Conservation (phyloP, 2,888 invertebrate genomes). For the Hirtodrosophila trivittata region DNA sequence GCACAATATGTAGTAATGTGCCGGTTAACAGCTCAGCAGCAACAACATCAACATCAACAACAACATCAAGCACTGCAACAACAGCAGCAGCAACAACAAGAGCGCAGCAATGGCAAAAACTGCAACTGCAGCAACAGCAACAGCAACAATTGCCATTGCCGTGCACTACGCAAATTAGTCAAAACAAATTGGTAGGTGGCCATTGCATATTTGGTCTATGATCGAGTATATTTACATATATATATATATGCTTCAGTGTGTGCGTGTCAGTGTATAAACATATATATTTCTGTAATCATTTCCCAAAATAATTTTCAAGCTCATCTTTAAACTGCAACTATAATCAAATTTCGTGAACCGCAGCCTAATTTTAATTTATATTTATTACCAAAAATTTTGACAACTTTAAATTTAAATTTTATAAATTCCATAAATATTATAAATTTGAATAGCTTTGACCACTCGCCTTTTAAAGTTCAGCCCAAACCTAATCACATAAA, state of each 20-base stretch:
- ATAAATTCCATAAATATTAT: too few relatives aligned
- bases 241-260: background rate
- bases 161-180: slow-evolving; percentile 65
- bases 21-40: slow-evolving; percentile 12
- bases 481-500: too few relatives aligned
- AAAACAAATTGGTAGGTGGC: slow-evolving; percentile 74
- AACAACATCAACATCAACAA: slow-evolving; percentile 42
- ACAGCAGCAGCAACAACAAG: slow-evolving; percentile 33
- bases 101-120: slow-evolving; percentile 43
- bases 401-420: too few relatives aligned
- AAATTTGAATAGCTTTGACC: too few relatives aligned
- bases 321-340: too few relatives aligned
- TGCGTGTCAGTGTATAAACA: background rate
- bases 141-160: slow-evolving; percentile 60
- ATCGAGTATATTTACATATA: slow-evolving; percentile 1
- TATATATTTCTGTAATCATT: too few relatives aligned
- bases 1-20: slow-evolving; percentile 2
- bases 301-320: too few relatives aligned
- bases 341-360: too few relatives aligned
- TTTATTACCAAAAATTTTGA: too few relatives aligned
- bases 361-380: too few relatives aligned
- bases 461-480: too few relatives aligned
- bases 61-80: slow-evolving; percentile 25
- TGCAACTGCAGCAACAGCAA: slow-evolving; percentile 44
- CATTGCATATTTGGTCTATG: slow-evolving; percentile 42